Base-by-base conservation (phyloP, 2,113 vertebrate genomes). In the Aspiorhynchus laticeps region DNA sequence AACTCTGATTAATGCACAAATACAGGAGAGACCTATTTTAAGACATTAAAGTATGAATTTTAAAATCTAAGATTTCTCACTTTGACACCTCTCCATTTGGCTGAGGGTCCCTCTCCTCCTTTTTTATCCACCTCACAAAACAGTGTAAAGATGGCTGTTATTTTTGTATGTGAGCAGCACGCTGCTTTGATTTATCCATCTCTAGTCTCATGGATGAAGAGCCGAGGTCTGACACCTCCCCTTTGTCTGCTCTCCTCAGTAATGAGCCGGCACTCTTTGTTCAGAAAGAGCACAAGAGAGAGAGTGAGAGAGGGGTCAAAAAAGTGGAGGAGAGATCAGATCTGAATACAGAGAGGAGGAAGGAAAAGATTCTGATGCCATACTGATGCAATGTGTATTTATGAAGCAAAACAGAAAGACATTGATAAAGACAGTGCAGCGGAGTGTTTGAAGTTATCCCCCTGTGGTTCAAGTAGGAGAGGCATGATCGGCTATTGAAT, bases 261-360 rank as follows among this genome's bases (percentile, higher is more conserved):
- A 90, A 90, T 89, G 87, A 90, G 87, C 46, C 28, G 61, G 38
- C 82, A 80, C 36, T 51, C 88, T 89, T 90, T 90, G 89, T 90
- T 90, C 84, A 85, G 24, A 84, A 41, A 73, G 63, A 69, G 84
- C 63, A 38, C 46, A n/a, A n/a, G 33, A 69, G 75, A 86, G 78
- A 78, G 56, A 77, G 76, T 73, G 79, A 61, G 46, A 63, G 65
- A 88, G 59, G 85, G 86, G 81, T 84, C 83, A 87, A 78, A 85
- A 81, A 77, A 80, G 84, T 78, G 59, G 65, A 79, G 56, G 15
- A 83, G 38, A 81, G 82, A 87, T 80, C 61, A 88, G 89, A 63
- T 69, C 79, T 43, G 77, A 41, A 88, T 87, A 82, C 74, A 80
- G 69, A 71, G 65, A 71, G 89, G 89, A 78, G 43, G 79, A 74